These are phyloP conservation scores for Barnardius zonarius DNA, from an alignment of 2,113 vertebrate species.

Conservation along the genomic window DNA sequence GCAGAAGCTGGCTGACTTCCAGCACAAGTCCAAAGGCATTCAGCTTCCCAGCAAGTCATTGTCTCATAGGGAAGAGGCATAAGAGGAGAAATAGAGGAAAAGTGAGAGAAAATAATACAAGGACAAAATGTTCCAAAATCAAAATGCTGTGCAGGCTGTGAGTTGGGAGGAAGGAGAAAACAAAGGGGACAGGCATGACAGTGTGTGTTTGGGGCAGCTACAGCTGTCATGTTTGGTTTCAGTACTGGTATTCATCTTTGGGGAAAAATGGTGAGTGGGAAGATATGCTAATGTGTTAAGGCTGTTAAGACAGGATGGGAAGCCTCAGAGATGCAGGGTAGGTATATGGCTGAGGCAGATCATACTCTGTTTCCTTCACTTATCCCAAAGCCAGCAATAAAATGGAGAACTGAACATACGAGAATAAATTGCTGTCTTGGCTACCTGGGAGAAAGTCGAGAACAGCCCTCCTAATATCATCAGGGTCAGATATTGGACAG, in stretches of 20 bases:
- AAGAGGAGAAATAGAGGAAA: background rate
- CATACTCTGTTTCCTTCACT: background rate
- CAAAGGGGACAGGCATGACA: background rate
- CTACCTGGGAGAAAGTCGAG: background rate
- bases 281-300: background rate
- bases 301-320: background rate
- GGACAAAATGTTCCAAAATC: background rate
- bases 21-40: background rate
- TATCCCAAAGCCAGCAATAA: background rate
- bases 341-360: background rate
- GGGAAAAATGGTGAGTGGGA: background rate
- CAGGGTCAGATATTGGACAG: background rate
- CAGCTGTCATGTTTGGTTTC: background rate
- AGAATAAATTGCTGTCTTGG: background rate
- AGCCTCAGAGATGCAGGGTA: background rate
- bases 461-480: background rate
- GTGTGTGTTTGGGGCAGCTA: background rate
- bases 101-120: background rate
- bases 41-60: background rate
- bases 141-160: background rate
- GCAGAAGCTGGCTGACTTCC: constrained; percentile 14
- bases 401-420: background rate
- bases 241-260: background rate
- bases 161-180: background rate
- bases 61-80: background rate